Conservation (phyloP, 23 tunicate genomes). For the Ascidia mentula region DNA sequence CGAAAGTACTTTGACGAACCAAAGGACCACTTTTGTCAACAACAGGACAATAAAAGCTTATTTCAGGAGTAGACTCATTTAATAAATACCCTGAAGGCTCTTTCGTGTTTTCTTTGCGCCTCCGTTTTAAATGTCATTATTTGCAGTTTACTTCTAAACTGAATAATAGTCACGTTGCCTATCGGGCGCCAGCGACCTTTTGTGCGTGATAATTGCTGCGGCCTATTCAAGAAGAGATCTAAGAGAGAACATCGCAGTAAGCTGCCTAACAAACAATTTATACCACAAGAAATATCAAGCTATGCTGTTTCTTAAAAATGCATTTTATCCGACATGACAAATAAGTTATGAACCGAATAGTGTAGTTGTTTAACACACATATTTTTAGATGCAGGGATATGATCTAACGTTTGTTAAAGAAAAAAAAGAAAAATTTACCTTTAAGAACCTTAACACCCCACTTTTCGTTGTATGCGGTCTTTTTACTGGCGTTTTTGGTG, state of each 20-base stretch:
- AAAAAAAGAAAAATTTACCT: slow-evolving; percentile 44
- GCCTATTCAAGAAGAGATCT: not conserved
- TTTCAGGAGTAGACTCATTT: not conserved
- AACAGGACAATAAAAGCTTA: not conserved
- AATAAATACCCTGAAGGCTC: not conserved
- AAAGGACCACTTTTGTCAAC: too few relatives aligned
- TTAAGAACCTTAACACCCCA: slow-evolving; percentile 99
- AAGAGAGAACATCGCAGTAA: not conserved
- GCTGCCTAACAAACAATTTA: too few relatives aligned
- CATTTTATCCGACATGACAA: too few relatives aligned
- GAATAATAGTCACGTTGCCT: slow-evolving; percentile 1
- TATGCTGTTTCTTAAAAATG: too few relatives aligned
- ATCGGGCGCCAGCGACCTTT: not conserved
- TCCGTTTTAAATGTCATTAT: not conserved
- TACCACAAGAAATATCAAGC: too few relatives aligned
- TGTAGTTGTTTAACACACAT: too few relatives aligned
- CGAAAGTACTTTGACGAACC: too few relatives aligned
- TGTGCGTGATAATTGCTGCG: not conserved
- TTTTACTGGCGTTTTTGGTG: slow-evolving; percentile 67
- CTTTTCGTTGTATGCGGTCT: slow-evolving; percentile 96
- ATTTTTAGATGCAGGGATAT: too few relatives aligned
- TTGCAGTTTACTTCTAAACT: not conserved
- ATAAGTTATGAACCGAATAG: too few relatives aligned
- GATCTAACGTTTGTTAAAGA: too few relatives aligned
- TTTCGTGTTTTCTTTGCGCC: not conserved